Evolutionary conservation across 2,888 invertebrate species (phyloP).

Genomic region (Caenorhabditis auriculariae): DNA sequence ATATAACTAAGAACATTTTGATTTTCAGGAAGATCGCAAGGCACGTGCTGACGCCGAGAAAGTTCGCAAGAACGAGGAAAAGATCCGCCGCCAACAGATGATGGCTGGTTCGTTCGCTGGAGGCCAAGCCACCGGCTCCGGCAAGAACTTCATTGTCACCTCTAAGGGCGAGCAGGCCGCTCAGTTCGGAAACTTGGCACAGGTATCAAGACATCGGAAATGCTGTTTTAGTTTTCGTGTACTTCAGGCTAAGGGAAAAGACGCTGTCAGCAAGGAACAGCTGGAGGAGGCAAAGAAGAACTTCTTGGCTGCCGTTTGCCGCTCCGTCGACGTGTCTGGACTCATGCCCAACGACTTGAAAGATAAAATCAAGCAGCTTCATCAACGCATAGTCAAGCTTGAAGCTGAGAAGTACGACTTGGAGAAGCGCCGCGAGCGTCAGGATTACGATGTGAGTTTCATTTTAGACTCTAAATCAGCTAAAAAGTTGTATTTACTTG

Average conservation of each 20-base stretch:
- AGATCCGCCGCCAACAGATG: slow-evolving; percentile 60
- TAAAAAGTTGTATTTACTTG: not conserved
- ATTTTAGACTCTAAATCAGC: not conserved
- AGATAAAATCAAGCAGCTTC: slow-evolving; percentile 61
- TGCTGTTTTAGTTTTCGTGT: not conserved
- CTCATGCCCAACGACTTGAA: slow-evolving; percentile 62
- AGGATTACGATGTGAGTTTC: slow-evolving; percentile 60
- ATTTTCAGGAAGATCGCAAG: slow-evolving; percentile 48
- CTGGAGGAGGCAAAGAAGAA: slow-evolving; percentile 56
- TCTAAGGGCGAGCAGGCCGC: slow-evolving; percentile 48
- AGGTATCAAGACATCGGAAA: slow-evolving; percentile 4
- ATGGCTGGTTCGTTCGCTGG: slow-evolving; percentile 62
- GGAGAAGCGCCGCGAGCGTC: slow-evolving; percentile 63
- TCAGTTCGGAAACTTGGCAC: slow-evolving; percentile 50
- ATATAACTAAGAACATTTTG: not conserved
- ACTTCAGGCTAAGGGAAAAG: slow-evolving; percentile 5
- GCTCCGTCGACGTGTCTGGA: slow-evolving; percentile 55
- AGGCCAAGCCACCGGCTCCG: slow-evolving; percentile 36
- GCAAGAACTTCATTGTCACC: slow-evolving; percentile 56
- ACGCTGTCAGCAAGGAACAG: slow-evolving; percentile 48
- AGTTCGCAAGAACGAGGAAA: slow-evolving; percentile 64
- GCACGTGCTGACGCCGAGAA: slow-evolving; percentile 53
- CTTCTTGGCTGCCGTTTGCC: slow-evolving; percentile 58
- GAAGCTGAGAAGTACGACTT: slow-evolving; percentile 64
- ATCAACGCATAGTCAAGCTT: slow-evolving; percentile 60